Evolutionary conservation across 2,797 vertebrate species (phyloP), one percentile per base, ranked within the genome.

Genomic region (Sciaenops ocellatus): DNA sequence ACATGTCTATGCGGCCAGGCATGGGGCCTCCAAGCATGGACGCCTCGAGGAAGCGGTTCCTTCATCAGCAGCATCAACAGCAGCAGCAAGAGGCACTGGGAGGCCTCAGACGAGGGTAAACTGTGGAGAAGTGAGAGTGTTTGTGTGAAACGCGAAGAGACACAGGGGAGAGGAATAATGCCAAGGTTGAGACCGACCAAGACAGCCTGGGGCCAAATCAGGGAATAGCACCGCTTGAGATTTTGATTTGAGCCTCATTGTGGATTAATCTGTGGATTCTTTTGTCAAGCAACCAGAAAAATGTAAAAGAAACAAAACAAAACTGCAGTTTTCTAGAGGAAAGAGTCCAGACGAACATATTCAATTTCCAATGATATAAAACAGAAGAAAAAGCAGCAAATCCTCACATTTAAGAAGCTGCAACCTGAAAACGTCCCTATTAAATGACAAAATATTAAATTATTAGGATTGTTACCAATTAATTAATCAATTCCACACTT

Each of bases 21-120:
- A 97, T 99, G 95, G 96, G 97, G 20, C 97, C 96, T 69, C 87
- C 96, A 1, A 89, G 96, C 85, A 96, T 98, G 97, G 98, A 99
- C 30, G 91, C 96, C 24, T 96, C 97, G 18, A 95, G 98, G 87
- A 99, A 99, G 85, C 95, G 98, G 26, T 95, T 98, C 84, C 96
- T 99, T 67, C 97, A 97, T 84, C 95, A 91, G 61, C 97, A 97
- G 87, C 95, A 89, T 17, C 96, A 96, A 9, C 97, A 96, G 79
- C 96, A 96, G 30, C 97, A 96, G 88, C 95, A 96, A 24, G 97
- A 96, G 78, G 95, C 93, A 0, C 90, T 96, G 90, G 94, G 95
- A 67, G 89, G 95, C 88, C 96, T 94, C 4, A 93, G 98, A 85
- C 95, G 98, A 85, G 97, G 98, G 98, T 99, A 94, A 96, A 95